A percentile compares a stretch with the other conserved stretches of the same genome.
These are phyloP conservation scores for Torymus tubicola DNA, from an alignment of 2,888 invertebrate species.

Conservation along the genomic window DNA sequence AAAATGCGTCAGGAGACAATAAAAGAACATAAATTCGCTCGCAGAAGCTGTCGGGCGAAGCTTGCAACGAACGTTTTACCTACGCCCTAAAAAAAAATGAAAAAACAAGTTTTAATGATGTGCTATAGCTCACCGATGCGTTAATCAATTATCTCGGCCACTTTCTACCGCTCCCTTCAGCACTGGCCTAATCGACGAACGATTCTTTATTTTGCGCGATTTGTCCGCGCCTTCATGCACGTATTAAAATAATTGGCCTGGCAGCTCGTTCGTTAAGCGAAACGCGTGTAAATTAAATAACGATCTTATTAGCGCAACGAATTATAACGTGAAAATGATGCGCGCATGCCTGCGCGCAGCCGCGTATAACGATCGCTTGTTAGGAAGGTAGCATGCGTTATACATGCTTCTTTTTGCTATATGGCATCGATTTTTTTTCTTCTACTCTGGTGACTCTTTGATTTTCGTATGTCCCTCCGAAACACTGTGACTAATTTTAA, in stretches of 20 bases:
- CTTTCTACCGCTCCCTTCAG: no score
- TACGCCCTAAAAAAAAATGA: no score
- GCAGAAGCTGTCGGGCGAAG: no score
- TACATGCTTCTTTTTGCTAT: neutral
- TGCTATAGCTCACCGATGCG: conserved; percentile 15
- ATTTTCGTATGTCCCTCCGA: no score
- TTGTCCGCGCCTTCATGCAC: conserved; percentile 2
- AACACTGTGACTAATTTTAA: no score
- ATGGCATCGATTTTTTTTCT: neutral
- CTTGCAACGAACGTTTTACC: no score
- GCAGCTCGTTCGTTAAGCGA: neutral
- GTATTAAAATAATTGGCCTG: conserved; percentile 43
- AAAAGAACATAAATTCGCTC: no score
- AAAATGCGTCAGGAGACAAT: no score
- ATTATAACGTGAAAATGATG: no score
- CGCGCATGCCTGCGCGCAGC: no score
- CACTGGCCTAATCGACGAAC: neutral
- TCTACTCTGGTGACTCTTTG: neutral
- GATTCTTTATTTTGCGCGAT: conserved; percentile 4
- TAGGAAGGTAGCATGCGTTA: conserved; percentile 4
- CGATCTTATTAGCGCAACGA: conserved; percentile 27
- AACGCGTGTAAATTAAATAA: neutral
- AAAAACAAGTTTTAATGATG: no score
- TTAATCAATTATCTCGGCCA: conserved; percentile 32
- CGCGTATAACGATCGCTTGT: conserved; percentile 22